Evolutionary conservation across 2,113 vertebrate species (phyloP), one percentile per base, ranked within the genome.

Genomic region (Galbula dea): DNA sequence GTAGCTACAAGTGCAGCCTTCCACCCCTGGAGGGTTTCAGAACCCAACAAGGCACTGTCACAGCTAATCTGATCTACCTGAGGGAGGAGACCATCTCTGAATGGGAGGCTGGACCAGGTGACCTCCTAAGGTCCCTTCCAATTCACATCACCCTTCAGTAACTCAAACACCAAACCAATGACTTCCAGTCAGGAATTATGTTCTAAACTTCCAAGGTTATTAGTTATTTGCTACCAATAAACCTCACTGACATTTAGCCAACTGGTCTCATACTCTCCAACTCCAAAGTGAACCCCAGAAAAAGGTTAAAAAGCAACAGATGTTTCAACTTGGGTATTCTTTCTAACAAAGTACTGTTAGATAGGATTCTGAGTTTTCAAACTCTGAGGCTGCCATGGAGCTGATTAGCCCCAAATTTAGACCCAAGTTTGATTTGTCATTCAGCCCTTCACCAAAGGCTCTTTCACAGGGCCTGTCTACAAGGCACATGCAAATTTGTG

Each of bases 201-300:
- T 34, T 85, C 30, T 24, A 23, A 45, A 16, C 45, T 62, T 71
- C 21, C 43, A 16, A 11, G n/a, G 43, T 12, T 15, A n/a, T 3
- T 6, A 24, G n/a, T 72, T 48, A 30, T 27, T 62, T 73, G 59
- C 30, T 59, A 37, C 46, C 41, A 34, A 23, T 1, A 41, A 6
- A 69, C 6, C 24, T 26, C 48, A 63, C 11, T 0, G 0, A 54
- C 43, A 37, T 10, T 15, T 0, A 0, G 17, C 39, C 63, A 2
- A 32, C 37, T 10, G 59, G 48, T 37, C 27, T 37, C 32, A 65
- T 1, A 5, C 15, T 3, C n/a, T 69, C 21, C 48, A 57, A 51
- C 22, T 58, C 26, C 30, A 14, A 82, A 78, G 69, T 2, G 27
- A 49, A 78, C 52, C 4, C 5, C 41, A 7, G 51, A 65, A 43